Percentiles rank a stretch among this genome's conserved stretches.
Conservation (phyloP, 2,113 vertebrate species). For the Micromys minutus region DNA sequence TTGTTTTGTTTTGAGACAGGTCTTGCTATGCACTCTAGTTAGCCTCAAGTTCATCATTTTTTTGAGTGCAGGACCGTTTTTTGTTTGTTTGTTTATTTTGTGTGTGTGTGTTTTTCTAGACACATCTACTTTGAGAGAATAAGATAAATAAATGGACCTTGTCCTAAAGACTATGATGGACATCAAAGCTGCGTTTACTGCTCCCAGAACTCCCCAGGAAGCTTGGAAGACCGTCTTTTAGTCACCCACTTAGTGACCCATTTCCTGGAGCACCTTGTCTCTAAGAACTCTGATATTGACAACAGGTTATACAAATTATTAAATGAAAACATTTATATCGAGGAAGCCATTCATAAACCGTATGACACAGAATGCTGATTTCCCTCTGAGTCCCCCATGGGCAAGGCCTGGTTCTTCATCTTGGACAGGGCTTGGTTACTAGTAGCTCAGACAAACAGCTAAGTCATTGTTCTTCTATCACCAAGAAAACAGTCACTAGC, state of each 20-base stretch:
- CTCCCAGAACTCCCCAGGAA: background rate
- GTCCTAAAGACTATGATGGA: background rate
- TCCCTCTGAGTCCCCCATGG: background rate
- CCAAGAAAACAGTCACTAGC: background rate
- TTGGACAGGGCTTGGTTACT: background rate
- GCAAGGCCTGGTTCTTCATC: background rate
- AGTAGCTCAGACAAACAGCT: background rate
- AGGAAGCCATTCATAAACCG: background rate
- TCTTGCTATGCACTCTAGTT: background rate
- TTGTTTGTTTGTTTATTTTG: background rate
- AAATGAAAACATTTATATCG: background rate
- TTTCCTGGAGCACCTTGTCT: background rate
- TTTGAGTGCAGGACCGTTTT: background rate
- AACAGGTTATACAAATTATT: background rate
- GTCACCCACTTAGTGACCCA: background rate
- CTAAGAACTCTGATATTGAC: slow-evolving; percentile 20
- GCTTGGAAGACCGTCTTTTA: background rate
- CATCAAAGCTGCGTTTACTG: background rate
- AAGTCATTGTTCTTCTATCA: background rate
- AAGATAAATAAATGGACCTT: background rate
- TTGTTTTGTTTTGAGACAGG: background rate
- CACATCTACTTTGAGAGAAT: background rate
- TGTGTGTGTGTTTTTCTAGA: background rate
- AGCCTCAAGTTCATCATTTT: background rate
- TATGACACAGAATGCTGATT: background rate